These are phyloP conservation scores for Drosophila insularis DNA, from an alignment of 1,140 invertebrate species.

Conservation along the genomic window DNA sequence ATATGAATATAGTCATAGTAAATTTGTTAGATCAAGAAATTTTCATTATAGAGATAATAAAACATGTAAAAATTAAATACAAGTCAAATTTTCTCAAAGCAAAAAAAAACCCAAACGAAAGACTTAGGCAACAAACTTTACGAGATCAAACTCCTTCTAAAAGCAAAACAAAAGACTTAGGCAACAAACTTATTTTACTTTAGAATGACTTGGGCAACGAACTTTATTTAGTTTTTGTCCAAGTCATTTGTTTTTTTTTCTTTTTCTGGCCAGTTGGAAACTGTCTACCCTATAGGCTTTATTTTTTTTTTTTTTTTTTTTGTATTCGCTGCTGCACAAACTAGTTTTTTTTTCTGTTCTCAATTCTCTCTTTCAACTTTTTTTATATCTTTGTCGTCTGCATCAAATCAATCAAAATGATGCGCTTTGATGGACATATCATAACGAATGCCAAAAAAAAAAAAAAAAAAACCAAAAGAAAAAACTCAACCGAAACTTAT, in stretches of 20 bases:
- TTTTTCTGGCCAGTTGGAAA: background rate
- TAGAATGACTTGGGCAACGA: conserved; percentile 72
- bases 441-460: conserved; percentile 42
- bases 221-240: conserved; percentile 27
- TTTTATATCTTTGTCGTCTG: background rate
- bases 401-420: conserved; percentile 67
- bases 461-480: conserved; percentile 34
- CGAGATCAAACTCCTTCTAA: background rate
- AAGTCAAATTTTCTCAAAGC: no score
- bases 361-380: conserved; percentile 1
- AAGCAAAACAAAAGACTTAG: no score
- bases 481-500: conserved; percentile 24
- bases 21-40: no score
- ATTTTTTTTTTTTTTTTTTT: background rate
- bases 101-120: conserved; percentile 55
- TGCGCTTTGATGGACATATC: conserved; percentile 48
- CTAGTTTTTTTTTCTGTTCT: background rate
- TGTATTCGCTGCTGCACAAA: no score
- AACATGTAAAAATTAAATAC: no score
- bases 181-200: conserved; percentile 1
- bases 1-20: no score
- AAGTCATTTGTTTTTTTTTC: conserved; percentile 18
- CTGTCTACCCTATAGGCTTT: background rate
- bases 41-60: no score
- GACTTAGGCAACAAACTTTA: conserved; percentile 70